Conservation (phyloP, 2,888 invertebrate species). For the Pediacus dermestoides region DNA sequence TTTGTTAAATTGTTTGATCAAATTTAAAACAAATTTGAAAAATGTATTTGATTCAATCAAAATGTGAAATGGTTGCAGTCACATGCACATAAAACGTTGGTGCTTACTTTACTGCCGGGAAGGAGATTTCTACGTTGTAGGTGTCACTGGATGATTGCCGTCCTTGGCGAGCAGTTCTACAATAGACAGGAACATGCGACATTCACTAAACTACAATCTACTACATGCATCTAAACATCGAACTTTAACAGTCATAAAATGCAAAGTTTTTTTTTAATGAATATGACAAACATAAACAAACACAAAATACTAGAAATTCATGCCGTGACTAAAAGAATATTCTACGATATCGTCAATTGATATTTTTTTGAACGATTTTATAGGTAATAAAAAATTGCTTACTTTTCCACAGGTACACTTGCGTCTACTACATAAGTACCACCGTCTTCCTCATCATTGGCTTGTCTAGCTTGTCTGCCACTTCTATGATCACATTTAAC, state of each 20-base stretch:
- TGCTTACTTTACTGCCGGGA: slow-evolving; percentile 87
- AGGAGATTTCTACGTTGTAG: slow-evolving; percentile 87
- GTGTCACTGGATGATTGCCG: slow-evolving; percentile 86
- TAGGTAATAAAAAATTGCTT: slow-evolving; percentile 58
- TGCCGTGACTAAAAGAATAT: too few relatives aligned
- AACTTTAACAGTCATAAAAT: background rate
- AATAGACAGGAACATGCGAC: slow-evolving; percentile 47
- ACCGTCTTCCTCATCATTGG: slow-evolving; percentile 61
- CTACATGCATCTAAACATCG: slow-evolving; percentile 25
- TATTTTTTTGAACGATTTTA: background rate
- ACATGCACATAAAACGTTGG: slow-evolving; percentile 25
- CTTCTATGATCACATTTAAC: slow-evolving; percentile 86
- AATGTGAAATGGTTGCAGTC: too few relatives aligned
- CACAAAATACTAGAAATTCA: background rate
- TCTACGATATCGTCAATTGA: too few relatives aligned
- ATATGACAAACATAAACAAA: background rate
- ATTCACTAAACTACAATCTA: slow-evolving; percentile 14
- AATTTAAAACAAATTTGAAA: too few relatives aligned
- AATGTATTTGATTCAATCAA: background rate
- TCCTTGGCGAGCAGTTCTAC: slow-evolving; percentile 75
- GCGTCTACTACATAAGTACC: slow-evolving; percentile 80
- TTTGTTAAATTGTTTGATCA: too few relatives aligned
- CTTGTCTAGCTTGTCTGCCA: slow-evolving; percentile 63
- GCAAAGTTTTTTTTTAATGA: background rate
- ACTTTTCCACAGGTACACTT: slow-evolving; percentile 81